Evolutionary conservation across 2,113 vertebrate genomes (phyloP).

Genomic region (Alces alces): DNA sequence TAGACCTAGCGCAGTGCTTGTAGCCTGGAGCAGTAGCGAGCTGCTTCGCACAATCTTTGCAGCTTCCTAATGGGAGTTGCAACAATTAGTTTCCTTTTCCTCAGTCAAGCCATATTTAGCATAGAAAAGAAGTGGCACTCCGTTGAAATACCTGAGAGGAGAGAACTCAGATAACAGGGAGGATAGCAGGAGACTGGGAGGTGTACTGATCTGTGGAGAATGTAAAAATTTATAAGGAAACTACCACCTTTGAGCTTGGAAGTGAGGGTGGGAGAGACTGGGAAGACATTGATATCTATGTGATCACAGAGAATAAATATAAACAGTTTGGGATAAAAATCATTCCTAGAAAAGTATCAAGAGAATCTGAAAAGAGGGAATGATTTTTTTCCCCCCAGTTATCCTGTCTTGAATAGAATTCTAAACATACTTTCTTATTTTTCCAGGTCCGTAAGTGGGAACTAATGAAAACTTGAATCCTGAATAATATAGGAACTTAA

Average conservation of each 20-base stretch:
- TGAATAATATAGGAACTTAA: not conserved
- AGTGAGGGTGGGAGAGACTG: not conserved
- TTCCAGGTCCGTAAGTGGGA: not conserved
- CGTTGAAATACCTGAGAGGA: not conserved
- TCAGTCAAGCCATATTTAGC: constrained; percentile 36
- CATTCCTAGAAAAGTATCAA: not conserved
- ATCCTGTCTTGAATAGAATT: not conserved
- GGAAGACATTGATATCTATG: not conserved
- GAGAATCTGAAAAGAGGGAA: not conserved
- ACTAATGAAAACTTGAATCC: not conserved
- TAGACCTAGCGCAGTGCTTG: not conserved
- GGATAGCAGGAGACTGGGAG: not conserved
- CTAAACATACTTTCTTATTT: not conserved
- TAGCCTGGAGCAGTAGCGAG: constrained; percentile 9
- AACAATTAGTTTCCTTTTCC: constrained; percentile 34
- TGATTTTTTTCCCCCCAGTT: not conserved
- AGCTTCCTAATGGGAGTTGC: constrained; percentile 9
- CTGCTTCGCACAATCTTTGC: constrained; percentile 17
- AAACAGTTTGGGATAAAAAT: not conserved
- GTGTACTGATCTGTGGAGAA: not conserved
- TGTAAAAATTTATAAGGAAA: not conserved
- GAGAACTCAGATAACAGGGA: not conserved
- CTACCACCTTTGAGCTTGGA: not conserved
- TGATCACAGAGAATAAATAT: not conserved
- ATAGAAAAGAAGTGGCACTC: not conserved